phyloP scores from a whole-genome alignment of 2,797 vertebrate genomes.

The Diplodus puntazzo region DNA sequence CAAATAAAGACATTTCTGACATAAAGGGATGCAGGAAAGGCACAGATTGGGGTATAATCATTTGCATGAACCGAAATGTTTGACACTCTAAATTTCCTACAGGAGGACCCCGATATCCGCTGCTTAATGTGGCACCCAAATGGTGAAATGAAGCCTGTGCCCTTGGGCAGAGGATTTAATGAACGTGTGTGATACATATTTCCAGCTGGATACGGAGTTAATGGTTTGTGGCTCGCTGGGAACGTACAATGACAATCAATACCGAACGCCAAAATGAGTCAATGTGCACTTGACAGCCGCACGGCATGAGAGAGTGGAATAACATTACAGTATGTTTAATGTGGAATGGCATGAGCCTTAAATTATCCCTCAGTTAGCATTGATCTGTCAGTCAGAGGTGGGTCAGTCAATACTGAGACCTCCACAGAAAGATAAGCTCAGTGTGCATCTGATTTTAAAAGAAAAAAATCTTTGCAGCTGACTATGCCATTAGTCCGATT shows the following conservation, averaged over 20 bases:
- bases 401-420: slow-evolving; percentile 56
- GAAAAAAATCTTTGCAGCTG: slow-evolving; percentile 23
- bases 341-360: slow-evolving; percentile 22
- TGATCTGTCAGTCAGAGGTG: slow-evolving; percentile 34
- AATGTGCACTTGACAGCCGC: slow-evolving; percentile 6
- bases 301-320: slow-evolving; percentile 23
- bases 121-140: too few species aligned
- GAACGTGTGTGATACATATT: slow-evolving; percentile 22
- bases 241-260: slow-evolving; percentile 60
- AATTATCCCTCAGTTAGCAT: slow-evolving; percentile 26
- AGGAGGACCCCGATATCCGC: too few species aligned
- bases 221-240: slow-evolving; percentile 36
- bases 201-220: slow-evolving; percentile 36
- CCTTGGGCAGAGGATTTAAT: background rate
- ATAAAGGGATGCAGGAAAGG: too few species aligned
- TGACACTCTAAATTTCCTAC: too few species aligned
- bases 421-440: slow-evolving; percentile 19
- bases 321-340: slow-evolving; percentile 5
- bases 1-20: too few species aligned
- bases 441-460: slow-evolving; percentile 7
- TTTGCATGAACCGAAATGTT: too few species aligned
- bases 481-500: slow-evolving; percentile 44
- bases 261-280: slow-evolving; percentile 35
- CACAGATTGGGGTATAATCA: too few species aligned
- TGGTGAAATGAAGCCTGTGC: too few species aligned